A percentile compares a stretch with the other conserved stretches of the same genome.
phyloP scores from a whole-genome alignment of 2,888 invertebrate species.

The Aleiodes leptofemur region DNA sequence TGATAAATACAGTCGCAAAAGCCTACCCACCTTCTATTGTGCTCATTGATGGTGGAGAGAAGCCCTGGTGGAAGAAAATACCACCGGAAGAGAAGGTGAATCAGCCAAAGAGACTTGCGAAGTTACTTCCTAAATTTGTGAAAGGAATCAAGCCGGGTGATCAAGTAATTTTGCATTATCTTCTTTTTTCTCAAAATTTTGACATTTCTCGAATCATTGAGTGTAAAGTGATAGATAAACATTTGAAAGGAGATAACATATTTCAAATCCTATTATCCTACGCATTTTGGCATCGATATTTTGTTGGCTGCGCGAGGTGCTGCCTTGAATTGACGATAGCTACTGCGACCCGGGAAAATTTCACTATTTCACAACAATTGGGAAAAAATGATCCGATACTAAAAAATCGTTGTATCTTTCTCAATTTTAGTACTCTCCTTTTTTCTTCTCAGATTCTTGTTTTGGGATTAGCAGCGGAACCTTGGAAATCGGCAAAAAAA shows the following conservation, averaged over 20 bases:
- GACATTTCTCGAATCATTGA: constrained; percentile 2
- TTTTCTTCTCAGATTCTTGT: constrained; percentile 75
- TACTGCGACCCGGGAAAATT: constrained; percentile 26
- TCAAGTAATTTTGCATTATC: constrained; percentile 61
- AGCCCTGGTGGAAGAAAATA: constrained; percentile 82
- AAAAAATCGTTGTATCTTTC: no score
- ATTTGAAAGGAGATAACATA: constrained; percentile 37
- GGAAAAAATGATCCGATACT: not conserved
- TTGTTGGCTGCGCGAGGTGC: constrained; percentile 40
- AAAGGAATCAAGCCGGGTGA: constrained; percentile 82
- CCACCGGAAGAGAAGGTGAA: constrained; percentile 80
- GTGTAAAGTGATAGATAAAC: constrained; percentile 32
- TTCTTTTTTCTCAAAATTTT: constrained; percentile 23
- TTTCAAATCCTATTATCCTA: constrained; percentile 48
- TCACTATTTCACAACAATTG: constrained; percentile 11
- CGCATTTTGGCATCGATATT: constrained; percentile 48
- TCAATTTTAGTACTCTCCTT: not conserved
- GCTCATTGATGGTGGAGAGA: constrained; percentile 82
- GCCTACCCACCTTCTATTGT: constrained; percentile 86
- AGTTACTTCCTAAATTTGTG: constrained; percentile 83
- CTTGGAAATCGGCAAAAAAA: constrained; percentile 75
- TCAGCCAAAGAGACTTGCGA: constrained; percentile 84
- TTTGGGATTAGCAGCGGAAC: constrained; percentile 82
- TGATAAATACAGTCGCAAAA: constrained; percentile 81
- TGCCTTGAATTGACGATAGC: constrained; percentile 38